Base-by-base conservation (phyloP, 2,888 invertebrate species). In the Marasmarcha lunaedactyla region DNA sequence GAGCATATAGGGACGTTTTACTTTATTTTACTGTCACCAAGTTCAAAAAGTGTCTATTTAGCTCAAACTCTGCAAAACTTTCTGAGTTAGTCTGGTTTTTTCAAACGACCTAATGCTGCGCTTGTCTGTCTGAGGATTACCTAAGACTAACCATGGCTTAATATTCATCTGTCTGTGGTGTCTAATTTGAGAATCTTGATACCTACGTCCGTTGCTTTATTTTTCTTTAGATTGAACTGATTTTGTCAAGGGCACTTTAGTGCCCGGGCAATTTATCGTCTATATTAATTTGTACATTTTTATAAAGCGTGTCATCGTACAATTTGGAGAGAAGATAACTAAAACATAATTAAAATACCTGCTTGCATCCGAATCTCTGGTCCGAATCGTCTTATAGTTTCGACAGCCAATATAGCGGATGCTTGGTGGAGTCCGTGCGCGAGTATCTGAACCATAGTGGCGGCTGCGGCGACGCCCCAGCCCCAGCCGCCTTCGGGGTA, bases 401-500 rank as follows among this genome's bases (percentile, higher is more conserved):
- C 86, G 40, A 86, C 78, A 44, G 87, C 72, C 42, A 90, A 65
- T 33, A 89, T 81, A 7, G 88, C 87, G 20, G 85, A 78, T n/a
- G 89, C 87, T 33, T 88, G 86, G 50, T 93, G 90, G 49, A 92
- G 72, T 1, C 94, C 94, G 55, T 91, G 90, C 13, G 90, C 87
- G 26, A 94, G 71, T 25, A 92, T 77, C 65, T 94, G 91, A 27
- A 89, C 91, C 14, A 91, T 68, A 14, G 92, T 86, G 12, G 90
- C 91, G 15, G 89, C 90, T 12, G 86, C 79, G 1, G 92, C 85
- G 38, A 94, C 89, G 39, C 92, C 87, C 92, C 93, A 94, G 4
- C 94, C 94, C 93, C 93, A 94, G 0, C 93, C 93, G 5, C 93
- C 93, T 71, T 94, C 94, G 25, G 93, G 93, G 70, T 93, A 94